phyloP scores from a whole-genome alignment of 2,888 invertebrate species.

The Alsophila aescularia region DNA sequence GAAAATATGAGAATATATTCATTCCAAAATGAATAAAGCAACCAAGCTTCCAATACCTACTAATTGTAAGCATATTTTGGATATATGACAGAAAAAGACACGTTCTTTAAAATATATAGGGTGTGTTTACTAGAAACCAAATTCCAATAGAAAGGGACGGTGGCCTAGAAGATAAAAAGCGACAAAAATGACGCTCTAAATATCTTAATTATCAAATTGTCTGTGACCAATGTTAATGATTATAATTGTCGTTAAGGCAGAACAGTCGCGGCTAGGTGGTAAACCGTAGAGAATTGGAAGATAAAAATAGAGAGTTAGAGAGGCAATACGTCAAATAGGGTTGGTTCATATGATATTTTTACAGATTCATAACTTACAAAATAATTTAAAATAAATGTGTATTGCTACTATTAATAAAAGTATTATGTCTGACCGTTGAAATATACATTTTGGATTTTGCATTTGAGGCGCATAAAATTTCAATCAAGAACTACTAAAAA shows the following conservation, averaged over 20 bases:
- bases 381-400: neutral
- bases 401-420: neutral
- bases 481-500: too few species aligned
- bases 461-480: too few species aligned
- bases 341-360: neutral
- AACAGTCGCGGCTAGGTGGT: slow-evolving; percentile 56
- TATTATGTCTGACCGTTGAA: too few species aligned
- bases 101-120: too few species aligned
- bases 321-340: slow-evolving; percentile 2
- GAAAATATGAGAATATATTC: too few species aligned
- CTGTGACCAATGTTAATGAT: slow-evolving; percentile 65
- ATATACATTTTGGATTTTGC: too few species aligned
- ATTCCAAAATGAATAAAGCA: too few species aligned
- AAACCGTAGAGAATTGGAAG: slow-evolving; percentile 70
- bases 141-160: slow-evolving; percentile 5
- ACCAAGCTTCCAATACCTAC: too few species aligned
- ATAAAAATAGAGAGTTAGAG: slow-evolving; percentile 40
- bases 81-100: too few species aligned
- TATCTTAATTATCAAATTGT: slow-evolving; percentile 64
- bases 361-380: neutral
- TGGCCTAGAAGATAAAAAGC: slow-evolving; percentile 22
- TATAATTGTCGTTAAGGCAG: slow-evolving; percentile 73
- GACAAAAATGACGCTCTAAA: slow-evolving; percentile 18
- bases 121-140: too few species aligned
- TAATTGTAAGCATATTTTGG: too few species aligned